phyloP scores from a whole-genome alignment of 2,888 invertebrate species.

The Tetragonula carbonaria region DNA sequence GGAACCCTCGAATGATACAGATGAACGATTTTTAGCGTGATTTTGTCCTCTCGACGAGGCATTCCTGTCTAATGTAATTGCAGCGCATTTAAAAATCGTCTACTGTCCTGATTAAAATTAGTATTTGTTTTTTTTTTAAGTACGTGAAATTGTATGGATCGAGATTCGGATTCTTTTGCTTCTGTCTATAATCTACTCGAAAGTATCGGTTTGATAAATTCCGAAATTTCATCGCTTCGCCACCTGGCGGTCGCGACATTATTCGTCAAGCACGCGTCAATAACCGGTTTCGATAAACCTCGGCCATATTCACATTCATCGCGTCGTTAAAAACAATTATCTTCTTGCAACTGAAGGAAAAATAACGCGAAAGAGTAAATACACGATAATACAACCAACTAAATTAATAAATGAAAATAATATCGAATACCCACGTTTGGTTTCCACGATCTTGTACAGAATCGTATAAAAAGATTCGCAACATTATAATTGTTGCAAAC shows the following conservation, averaged over 20 bases:
- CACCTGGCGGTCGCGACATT: background rate
- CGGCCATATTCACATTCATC: slow-evolving; percentile 7
- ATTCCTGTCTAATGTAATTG: no score
- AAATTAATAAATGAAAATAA: background rate
- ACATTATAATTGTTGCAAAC: no score
- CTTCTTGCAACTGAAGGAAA: background rate
- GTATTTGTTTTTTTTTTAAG: no score
- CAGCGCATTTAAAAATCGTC: no score
- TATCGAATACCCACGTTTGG: background rate
- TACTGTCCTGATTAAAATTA: no score
- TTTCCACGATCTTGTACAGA: background rate
- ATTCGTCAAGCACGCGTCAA: background rate
- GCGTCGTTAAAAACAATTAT: slow-evolving; percentile 27
- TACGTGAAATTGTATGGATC: no score
- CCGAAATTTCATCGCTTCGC: background rate
- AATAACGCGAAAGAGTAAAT: no score
- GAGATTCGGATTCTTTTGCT: no score
- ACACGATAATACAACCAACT: background rate
- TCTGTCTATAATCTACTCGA: no score
- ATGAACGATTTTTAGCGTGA: no score
- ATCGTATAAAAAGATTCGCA: background rate
- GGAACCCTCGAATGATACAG: no score
- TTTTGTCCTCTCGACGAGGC: no score
- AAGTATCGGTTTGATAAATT: background rate
- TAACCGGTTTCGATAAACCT: slow-evolving; percentile 28